Conservation (phyloP, 2,888 invertebrate species). For the Troides aeacus region DNA sequence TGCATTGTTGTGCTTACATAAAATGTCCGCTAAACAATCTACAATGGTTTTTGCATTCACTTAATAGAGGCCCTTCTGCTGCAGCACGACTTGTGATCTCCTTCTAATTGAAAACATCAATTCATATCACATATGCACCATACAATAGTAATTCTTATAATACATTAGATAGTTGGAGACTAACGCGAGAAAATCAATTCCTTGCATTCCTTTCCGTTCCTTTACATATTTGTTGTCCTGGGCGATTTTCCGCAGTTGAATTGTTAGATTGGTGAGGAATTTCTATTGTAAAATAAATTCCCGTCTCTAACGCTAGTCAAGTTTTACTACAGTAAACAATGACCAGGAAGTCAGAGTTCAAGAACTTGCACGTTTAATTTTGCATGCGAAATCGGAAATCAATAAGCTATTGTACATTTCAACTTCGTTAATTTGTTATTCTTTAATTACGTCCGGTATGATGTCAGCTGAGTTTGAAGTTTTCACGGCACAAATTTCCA, state of each 20-base stretch:
- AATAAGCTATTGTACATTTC: conserved; percentile 7
- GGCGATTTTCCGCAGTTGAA: background rate
- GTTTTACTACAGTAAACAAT: background rate
- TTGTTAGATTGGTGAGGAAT: background rate
- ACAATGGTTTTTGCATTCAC: conserved; percentile 33
- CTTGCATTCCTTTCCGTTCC: too few species aligned
- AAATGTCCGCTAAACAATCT: conserved; percentile 53
- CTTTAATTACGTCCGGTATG: background rate
- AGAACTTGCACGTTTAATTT: background rate
- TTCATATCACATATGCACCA: conserved; percentile 33
- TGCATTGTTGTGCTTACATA: conserved; percentile 34
- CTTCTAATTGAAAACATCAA: conserved; percentile 54
- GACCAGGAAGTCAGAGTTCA: background rate
- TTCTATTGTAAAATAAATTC: background rate
- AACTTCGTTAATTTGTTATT: background rate
- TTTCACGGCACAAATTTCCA: too few species aligned
- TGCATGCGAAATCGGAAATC: background rate
- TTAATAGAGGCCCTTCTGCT: conserved; percentile 33
- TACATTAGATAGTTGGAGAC: background rate
- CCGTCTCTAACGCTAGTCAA: background rate
- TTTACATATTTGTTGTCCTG: background rate
- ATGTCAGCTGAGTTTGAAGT: background rate
- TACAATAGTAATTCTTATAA: background rate
- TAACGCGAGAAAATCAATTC: background rate
- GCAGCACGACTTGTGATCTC: conserved; percentile 41